Percentiles rank a stretch among this genome's conserved stretches.
phyloP scores from a whole-genome alignment of 2,113 vertebrate genomes.

The Dicrurus megarhynchus region DNA sequence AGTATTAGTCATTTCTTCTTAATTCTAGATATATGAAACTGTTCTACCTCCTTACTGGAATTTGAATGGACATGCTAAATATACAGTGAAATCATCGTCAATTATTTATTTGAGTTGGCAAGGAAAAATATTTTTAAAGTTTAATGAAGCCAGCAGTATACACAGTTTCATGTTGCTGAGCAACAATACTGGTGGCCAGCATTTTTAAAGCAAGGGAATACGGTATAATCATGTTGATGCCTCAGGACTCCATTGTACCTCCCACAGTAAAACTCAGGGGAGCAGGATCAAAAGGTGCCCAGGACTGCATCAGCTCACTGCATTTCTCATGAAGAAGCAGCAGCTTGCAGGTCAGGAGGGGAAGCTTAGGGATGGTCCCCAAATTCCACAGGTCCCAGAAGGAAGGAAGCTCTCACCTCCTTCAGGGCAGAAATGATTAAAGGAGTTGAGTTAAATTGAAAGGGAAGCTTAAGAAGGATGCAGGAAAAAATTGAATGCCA shows the following conservation, averaged over 20 bases:
- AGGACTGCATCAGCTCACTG: background rate
- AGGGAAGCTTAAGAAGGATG: background rate
- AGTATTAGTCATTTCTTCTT: background rate
- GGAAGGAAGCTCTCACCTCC: background rate
- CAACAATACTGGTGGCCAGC: slow-evolving; percentile 37
- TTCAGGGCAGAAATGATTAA: background rate
- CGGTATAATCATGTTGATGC: slow-evolving; percentile 24
- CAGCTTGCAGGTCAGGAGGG: background rate
- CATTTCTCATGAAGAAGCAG: background rate
- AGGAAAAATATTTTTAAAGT: slow-evolving; percentile 67
- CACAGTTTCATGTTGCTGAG: slow-evolving; percentile 60
- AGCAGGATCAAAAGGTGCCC: background rate
- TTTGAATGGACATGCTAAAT: background rate
- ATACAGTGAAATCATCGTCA: slow-evolving; percentile 28
- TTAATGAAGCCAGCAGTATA: slow-evolving; percentile 66
- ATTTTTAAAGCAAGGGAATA: slow-evolving; percentile 11
- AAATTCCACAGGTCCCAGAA: background rate
- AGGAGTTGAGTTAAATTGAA: background rate
- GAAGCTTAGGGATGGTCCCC: background rate
- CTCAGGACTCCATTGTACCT: background rate
- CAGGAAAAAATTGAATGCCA: background rate
- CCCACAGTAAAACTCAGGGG: background rate
- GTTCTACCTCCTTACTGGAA: background rate
- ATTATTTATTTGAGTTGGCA: slow-evolving; percentile 72
- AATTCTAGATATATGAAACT: background rate